Evolutionary conservation across 2,888 invertebrate genomes (phyloP), one percentile per base, ranked within the genome.

Genomic region (Pelosia muscerda): DNA sequence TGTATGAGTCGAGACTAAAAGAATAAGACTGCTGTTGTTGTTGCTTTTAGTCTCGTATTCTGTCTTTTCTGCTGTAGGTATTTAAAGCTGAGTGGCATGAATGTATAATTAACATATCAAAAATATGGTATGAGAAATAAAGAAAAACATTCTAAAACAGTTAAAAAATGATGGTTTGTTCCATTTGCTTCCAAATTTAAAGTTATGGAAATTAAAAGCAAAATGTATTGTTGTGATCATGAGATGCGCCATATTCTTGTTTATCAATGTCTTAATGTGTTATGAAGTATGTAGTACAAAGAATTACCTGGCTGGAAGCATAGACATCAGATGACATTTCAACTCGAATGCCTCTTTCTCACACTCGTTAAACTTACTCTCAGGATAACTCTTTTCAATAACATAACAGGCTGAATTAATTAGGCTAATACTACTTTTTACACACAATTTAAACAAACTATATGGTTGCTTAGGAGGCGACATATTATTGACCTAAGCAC

Each of bases 401-500:
- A 85, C 82, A 86, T 90, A 90, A 86, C 93, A 93, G 85, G 92
- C 91, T 34, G 88, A 89, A 89, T 94, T 93, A 74, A 95, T 92
- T 73, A 93, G 81, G 84, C 78, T 78, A 82, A 95, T 89, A 77
- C 91, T 88, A 86, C 83, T 91, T 87, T 88, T 92, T 74, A 94
- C 84, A 83, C 92, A 90, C 72, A 92, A 80, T 83, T 88, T 89
- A 76, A 90, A 92, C 73, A 95, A 88, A 82, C 88, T 92, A 86
- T 75, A 84, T 28, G 95, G 95, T 78, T 94, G 92, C 84, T 91
- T 95, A 78, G 85, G 90, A 77, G 95, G 95, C 77, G 95, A 91
- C 95, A 95, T 95, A 74, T 73, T 81, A 65, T 68, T 58, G 69
- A 58, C 71, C 71, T 65, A 76, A 62, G 65, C 59, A 26, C 65